Evolutionary conservation across 1,140 invertebrate genomes (phyloP), one percentile per base, ranked within the genome.

Genomic region (Brachionus sp.): DNA sequence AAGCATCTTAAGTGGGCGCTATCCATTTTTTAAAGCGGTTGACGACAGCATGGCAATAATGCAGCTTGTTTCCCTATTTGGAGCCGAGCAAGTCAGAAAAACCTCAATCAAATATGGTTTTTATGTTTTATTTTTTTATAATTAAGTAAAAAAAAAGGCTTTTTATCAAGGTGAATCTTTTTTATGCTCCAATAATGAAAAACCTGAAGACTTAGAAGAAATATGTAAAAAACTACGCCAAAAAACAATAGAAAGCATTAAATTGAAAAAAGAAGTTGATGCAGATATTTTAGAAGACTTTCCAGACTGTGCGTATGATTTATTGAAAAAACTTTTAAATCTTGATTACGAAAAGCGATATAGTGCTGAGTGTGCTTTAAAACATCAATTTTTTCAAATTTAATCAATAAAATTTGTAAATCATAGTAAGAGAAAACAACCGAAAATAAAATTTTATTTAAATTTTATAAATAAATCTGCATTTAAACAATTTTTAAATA

Each of bases 51-150:
- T 92, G 29, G 93, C 94, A 37, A 88, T 96, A 37, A 93, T 93
- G 68, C 94, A 96, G 90, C 93, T 96, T 68, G 92, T 93, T 2
- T 92, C 92, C 33, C 89, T 96, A 84, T 93, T 96, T 87, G 94
- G 95, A 0, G 92, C 91, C 62, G 89, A 90, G 12, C 88, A 91
- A 84, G 90, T 95, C 77, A 90, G 92, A 84, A 89, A 92, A 83
- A 91, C 92, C 62, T 93, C 94, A 0, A 85, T 88, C 78, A 90
- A 91, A 85, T 90, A 95, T 84, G 93, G 66, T 70, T 29, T 2
- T 29, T 29, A 29, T 29, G 3, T 29, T 29, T 29, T 42, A 37
- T 25, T 29, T 29, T 12, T 5, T 7, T 19, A 93, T 93, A 90
- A 83, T 4, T 39, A 23, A 68, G 42, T 3, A 35, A 62, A 62